Percentiles rank a stretch among this genome's conserved stretches.
Conservation (phyloP, 2,888 invertebrate species). For the Oligia strigilis region DNA sequence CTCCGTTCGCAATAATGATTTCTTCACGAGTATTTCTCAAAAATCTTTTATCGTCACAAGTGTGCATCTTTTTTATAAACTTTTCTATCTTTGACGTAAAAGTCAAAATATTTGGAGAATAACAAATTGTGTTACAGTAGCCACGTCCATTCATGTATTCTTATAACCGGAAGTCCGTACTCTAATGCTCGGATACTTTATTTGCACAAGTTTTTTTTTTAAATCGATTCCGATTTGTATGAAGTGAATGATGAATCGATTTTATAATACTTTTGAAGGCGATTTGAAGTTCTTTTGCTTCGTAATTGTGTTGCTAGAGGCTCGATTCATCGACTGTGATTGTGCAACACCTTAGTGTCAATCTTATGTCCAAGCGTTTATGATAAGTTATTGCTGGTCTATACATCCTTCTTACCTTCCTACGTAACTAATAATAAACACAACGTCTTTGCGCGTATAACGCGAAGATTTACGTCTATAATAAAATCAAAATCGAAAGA, state of each 20-base stretch:
- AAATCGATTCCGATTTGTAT: conserved; percentile 58
- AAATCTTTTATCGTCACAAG: conserved; percentile 81
- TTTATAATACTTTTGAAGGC: conserved; percentile 68
- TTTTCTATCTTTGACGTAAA: conserved; percentile 67
- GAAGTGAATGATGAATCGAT: conserved; percentile 78
- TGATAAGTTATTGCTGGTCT: not conserved
- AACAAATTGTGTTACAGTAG: conserved; percentile 77
- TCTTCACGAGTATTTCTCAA: conserved; percentile 72
- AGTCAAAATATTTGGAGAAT: conserved; percentile 85
- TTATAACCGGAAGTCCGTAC: conserved; percentile 81
- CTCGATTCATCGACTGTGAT: conserved; percentile 20
- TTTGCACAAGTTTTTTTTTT: conserved; percentile 70
- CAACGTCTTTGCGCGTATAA: not conserved
- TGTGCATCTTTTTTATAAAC: conserved; percentile 69
- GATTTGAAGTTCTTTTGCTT: conserved; percentile 53
- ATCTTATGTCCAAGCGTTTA: not conserved
- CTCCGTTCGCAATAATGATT: conserved; percentile 23
- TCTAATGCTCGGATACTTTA: conserved; percentile 64
- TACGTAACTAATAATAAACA: not conserved
- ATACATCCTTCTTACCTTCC: not conserved
- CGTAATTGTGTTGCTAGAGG: conserved; percentile 38
- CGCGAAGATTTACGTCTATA: not conserved
- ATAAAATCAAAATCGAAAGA: not conserved
- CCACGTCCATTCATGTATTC: conserved; percentile 69
- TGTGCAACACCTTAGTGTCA: conserved; percentile 1